A percentile compares a stretch with the other conserved stretches of the same genome.
These are phyloP conservation scores for Takifugu flavidus DNA, from an alignment of 2,113 vertebrate genomes.

Conservation along the genomic window DNA sequence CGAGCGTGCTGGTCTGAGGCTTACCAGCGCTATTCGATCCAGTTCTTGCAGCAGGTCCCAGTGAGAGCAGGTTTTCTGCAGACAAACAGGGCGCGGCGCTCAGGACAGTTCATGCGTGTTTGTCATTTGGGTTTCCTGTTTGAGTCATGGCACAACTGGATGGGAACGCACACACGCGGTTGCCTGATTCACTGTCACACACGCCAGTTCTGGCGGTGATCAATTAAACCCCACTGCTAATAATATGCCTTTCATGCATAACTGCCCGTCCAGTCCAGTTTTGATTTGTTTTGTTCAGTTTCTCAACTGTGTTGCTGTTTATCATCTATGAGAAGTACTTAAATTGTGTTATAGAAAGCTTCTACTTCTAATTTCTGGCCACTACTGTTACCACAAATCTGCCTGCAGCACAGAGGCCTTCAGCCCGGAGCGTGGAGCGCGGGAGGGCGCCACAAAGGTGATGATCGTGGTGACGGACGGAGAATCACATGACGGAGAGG, in stretches of 20 bases:
- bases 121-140: constrained; percentile 48
- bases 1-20: constrained; percentile 46
- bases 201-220: too few species aligned
- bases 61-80: background rate
- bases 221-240: too few species aligned
- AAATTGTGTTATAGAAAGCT: constrained; percentile 12
- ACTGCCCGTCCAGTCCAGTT: too few species aligned
- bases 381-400: background rate
- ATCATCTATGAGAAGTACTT: constrained; percentile 34
- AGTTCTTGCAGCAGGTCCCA: constrained; percentile 32
- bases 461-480: constrained; percentile 96
- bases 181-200: too few species aligned
- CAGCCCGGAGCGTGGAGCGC: constrained; percentile 79
- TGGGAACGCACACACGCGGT: constrained; percentile 15
- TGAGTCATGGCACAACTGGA: constrained; percentile 36
- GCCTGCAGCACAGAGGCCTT: constrained; percentile 87
- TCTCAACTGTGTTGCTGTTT: constrained; percentile 7
- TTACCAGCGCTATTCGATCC: constrained; percentile 41
- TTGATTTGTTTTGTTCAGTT: background rate
- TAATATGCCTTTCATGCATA: too few species aligned
- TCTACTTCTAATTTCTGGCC: constrained; percentile 19
- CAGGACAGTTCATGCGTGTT: constrained; percentile 22
- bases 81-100: background rate
- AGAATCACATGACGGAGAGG: constrained; percentile 92
- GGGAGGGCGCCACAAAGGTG: constrained; percentile 84